A percentile compares a stretch with the other conserved stretches of the same genome.
Evolutionary conservation across 2,888 invertebrate species (phyloP).

Genomic region (Myopa tessellatipennis): DNA sequence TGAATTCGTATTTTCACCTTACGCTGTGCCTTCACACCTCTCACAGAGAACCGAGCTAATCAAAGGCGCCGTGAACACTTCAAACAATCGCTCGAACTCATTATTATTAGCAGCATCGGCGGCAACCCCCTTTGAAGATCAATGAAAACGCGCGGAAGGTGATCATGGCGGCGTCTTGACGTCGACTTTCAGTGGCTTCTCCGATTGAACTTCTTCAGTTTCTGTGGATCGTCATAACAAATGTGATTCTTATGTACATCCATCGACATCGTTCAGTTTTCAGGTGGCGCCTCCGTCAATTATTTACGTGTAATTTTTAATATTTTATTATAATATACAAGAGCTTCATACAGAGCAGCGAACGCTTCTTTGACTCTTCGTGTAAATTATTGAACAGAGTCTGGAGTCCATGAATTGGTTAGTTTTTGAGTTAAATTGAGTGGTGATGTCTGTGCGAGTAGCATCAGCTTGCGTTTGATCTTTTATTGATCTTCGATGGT

Average conservation of each 20-base stretch:
- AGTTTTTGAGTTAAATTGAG: too few relatives aligned
- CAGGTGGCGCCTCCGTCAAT: conserved; percentile 53
- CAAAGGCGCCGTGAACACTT: not conserved
- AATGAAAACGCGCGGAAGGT: conserved; percentile 48
- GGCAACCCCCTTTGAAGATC: conserved; percentile 47
- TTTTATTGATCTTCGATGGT: too few relatives aligned
- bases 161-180: conserved; percentile 44
- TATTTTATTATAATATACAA: conserved; percentile 51
- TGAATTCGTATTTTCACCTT: not conserved
- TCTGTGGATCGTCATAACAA: not conserved
- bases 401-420: too few relatives aligned
- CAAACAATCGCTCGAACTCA: not conserved
- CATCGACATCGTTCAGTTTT: not conserved
- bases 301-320: conserved; percentile 58
- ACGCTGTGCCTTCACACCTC: conserved; percentile 52
- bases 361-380: too few relatives aligned
- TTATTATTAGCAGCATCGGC: not conserved
- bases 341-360: too few relatives aligned
- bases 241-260: not conserved
- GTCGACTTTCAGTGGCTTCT: not conserved
- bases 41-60: conserved; percentile 47
- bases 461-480: too few relatives aligned
- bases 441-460: too few relatives aligned
- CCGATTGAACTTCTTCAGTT: too few relatives aligned
- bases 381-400: too few relatives aligned